phyloP scores from a whole-genome alignment of 2,888 invertebrate genomes.

The Schizotus pectinicornis region DNA sequence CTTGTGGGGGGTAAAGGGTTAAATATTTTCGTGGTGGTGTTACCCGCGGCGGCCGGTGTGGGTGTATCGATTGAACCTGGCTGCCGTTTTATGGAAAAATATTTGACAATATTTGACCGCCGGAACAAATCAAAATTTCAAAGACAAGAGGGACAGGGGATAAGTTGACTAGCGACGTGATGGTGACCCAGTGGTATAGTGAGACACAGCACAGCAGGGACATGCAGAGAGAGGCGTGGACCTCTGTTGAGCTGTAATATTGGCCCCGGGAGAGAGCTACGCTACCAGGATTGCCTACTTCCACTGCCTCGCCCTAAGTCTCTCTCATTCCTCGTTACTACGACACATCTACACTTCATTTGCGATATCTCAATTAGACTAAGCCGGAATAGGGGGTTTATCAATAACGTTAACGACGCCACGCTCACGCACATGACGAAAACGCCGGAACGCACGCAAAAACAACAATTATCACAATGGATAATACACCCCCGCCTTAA shows the following conservation, averaged over 20 bases:
- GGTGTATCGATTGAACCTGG: not conserved
- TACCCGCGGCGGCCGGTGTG: not conserved
- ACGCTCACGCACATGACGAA: not conserved
- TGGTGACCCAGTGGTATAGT: constrained; percentile 28
- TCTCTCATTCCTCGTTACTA: constrained; percentile 28
- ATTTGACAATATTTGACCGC: constrained; percentile 5
- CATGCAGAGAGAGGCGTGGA: constrained; percentile 40
- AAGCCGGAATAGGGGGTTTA: constrained; percentile 4
- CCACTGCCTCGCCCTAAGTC: constrained; percentile 37
- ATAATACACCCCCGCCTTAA: no score
- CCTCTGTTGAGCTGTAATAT: constrained; percentile 48
- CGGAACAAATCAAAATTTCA: constrained; percentile 24
- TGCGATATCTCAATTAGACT: constrained; percentile 24
- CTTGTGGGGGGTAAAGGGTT: no score
- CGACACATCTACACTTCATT: constrained; percentile 24
- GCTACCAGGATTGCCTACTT: constrained; percentile 42
- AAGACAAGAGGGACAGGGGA: constrained; percentile 11
- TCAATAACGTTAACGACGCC: constrained; percentile 8
- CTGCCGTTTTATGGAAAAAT: constrained; percentile 6
- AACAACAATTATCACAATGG: no score
- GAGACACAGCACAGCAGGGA: constrained; percentile 34
- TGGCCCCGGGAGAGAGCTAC: constrained; percentile 45
- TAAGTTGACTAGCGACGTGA: constrained; percentile 21
- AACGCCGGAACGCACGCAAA: no score
- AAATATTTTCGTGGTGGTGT: not conserved